Conservation (phyloP, 64 coral and sea anemone species). For the Montipora sp. region DNA sequence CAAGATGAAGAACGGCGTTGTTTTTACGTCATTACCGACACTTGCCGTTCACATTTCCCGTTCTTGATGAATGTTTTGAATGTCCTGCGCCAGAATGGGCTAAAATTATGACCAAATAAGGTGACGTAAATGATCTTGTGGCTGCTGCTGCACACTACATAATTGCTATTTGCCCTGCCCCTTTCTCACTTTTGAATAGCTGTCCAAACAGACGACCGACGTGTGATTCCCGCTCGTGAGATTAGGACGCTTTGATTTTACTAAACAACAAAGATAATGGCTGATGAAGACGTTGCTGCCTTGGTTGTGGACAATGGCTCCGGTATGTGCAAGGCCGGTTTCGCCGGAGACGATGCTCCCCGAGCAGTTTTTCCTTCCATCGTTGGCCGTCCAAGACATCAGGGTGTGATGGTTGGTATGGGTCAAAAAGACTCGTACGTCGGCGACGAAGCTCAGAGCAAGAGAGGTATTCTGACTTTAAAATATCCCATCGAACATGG, state of each 20-base stretch:
- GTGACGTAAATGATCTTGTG: slow-evolving; percentile 2
- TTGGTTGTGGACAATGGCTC: slow-evolving; percentile 98
- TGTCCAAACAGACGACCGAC: neutral
- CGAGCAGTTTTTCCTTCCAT: slow-evolving; percentile 95
- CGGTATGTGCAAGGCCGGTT: slow-evolving; percentile 98
- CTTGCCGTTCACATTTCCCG: neutral
- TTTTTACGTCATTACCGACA: slow-evolving; percentile 16
- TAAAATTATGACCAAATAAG: slow-evolving; percentile 52
- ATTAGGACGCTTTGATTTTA: neutral
- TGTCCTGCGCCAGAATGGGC: neutral
- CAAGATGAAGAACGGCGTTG: neutral
- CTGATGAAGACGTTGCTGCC: slow-evolving; percentile 92
- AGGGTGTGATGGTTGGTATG: slow-evolving; percentile 99
- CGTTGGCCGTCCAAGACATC: slow-evolving; percentile 91
- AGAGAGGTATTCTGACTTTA: slow-evolving; percentile 93
- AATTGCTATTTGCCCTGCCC: neutral
- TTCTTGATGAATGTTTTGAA: slow-evolving; percentile 29
- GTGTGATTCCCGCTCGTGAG: too few species aligned
- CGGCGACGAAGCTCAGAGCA: slow-evolving; percentile 95
- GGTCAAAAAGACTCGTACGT: slow-evolving; percentile 98
- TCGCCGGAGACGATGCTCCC: slow-evolving; percentile 93
- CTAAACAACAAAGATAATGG: slow-evolving; percentile 43
- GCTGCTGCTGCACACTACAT: neutral
- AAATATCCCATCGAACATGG: slow-evolving; percentile 99
- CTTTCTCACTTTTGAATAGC: neutral